Base-by-base conservation (phyloP, 1,140 invertebrate genomes). In the Holotrichia oblita region DNA sequence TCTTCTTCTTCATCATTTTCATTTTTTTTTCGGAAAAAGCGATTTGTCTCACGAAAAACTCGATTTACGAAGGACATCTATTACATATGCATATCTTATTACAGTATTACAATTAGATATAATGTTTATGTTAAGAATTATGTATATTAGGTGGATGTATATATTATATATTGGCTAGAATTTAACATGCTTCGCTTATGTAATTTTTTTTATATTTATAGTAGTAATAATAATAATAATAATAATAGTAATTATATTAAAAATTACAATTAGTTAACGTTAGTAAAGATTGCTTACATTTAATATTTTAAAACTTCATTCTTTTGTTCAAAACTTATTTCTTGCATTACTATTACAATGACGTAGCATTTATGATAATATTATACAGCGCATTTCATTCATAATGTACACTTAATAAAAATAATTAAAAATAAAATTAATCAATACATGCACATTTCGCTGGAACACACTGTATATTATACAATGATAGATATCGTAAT, bases 231-330 rank as follows among this genome's bases (percentile, higher is more conserved):
- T 48, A 14, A 48, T 48, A 48, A 48, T 17, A 10, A 48, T 48
- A 48, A 14, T 17, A 48, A 48, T 48, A 14, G 4, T 34, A 34
- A 4, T 48, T 27, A 69, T 69, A 69, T 69, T 69, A 69, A 69
- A 69, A 69, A 69, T 69, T 69, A 69, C 61, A 69, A 69, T 69
- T 69, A 69, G 61, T 69, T 69, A 69, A 69, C 61, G 22, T 69
- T 69, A 69, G 22, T 69, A 69, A 69, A 69, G 61, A 22, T 69
- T 69, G 61, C 61, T 69, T 69, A 69, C 12, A 69, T 69, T 55
- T 55, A 55, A 69, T 48, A 48, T 48, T 48, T 48, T 48, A 17
- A 17, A 48, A 48, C 48, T 55, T 55, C 14, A 7, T 55, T 17
- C 48, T 55, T 55, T 55, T 14, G 14, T 14, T n/a, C n/a, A 6